Evolutionary conservation across 2,113 vertebrate genomes (phyloP), one percentile per base, ranked within the genome.

Genomic region (Lepus americanus): DNA sequence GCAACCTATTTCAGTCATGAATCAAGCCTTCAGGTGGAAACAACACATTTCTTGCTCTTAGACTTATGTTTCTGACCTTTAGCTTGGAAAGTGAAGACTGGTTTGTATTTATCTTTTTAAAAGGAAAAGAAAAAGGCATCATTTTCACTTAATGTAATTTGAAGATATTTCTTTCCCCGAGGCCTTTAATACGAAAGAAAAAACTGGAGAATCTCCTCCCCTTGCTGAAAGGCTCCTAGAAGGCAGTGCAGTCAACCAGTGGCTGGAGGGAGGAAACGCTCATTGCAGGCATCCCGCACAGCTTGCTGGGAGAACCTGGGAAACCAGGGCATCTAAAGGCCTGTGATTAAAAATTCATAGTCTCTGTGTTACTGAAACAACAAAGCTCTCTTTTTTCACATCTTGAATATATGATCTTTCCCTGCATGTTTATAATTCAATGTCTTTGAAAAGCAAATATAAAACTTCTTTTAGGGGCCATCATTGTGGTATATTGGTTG

Each of bases 341-440:
- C 95, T 87, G 80, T 77, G n/a, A 96, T 92, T 92, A 79, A 94
- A 92, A 96, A 93, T 53, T 89, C 91, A 69, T 3, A 81, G 59
- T 92, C 53, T 90, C 29, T 53, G 53, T 91, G 89, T 87, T 63
- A 51, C 49, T 63, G 53, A 88, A 36, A 81, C 59, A 70, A 2
- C 22, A 33, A 12, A 51, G 63, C 1, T 23, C 63, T 93, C 2
- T 90, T 88, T 89, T 64, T 53, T n/a, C 90, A 11, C 10, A 67
- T 89, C 85, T 96, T 76, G 23, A 91, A 89, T 80, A 16, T 66
- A 64, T 53, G 6, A 31, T 87, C 7, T 89, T 94, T 0, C 31
- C 61, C 12, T 79, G 64, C 92, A 89, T 76, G 93, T 94, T 91
- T 72, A 82, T 51, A 76, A 80, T 84, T 74, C n/a, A 87, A 29